Percentiles rank a stretch among this genome's conserved stretches.
These are phyloP conservation scores for Polyommatus iphigenia DNA, from an alignment of 2,888 invertebrate genomes.

Conservation along the genomic window DNA sequence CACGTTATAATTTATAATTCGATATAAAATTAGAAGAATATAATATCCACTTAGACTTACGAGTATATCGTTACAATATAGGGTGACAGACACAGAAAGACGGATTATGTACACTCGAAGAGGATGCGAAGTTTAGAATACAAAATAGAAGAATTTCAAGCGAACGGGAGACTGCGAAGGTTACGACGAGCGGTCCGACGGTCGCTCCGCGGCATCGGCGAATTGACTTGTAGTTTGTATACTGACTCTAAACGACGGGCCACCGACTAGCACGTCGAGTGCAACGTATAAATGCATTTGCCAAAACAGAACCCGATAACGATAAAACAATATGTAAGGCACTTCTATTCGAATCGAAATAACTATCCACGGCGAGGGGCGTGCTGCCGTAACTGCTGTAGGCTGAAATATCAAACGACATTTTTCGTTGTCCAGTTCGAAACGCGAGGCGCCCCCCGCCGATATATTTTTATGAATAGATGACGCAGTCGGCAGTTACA, in stretches of 20 bases:
- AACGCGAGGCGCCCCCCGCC: neutral
- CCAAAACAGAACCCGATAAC: conserved; percentile 60
- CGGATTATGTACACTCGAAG: conserved; percentile 25
- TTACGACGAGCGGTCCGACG: neutral
- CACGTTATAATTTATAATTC: conserved; percentile 58
- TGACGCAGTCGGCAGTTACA: conserved; percentile 8
- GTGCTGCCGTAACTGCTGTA: neutral
- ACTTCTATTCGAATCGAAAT: conserved; percentile 75
- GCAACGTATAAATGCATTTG: conserved; percentile 72
- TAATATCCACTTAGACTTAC: conserved; percentile 78
- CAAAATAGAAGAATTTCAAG: conserved; percentile 24
- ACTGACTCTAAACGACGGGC: conserved; percentile 35
- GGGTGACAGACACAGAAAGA: conserved; percentile 27
- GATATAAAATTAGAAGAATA: conserved; percentile 81
- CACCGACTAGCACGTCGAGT: conserved; percentile 45
- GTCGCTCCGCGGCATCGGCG: conserved; percentile 44
- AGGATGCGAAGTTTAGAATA: conserved; percentile 29
- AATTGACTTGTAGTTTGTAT: conserved; percentile 69
- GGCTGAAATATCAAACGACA: neutral
- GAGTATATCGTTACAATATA: conserved; percentile 66
- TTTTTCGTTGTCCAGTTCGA: neutral
- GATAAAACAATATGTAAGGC: conserved; percentile 78
- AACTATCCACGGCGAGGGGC: conserved; percentile 56
- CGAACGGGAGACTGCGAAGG: conserved; percentile 26
- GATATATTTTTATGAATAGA: conserved; percentile 26